Evolutionary conservation across 2,113 vertebrate species (phyloP).

Genomic region (Terrapene triunguis): DNA sequence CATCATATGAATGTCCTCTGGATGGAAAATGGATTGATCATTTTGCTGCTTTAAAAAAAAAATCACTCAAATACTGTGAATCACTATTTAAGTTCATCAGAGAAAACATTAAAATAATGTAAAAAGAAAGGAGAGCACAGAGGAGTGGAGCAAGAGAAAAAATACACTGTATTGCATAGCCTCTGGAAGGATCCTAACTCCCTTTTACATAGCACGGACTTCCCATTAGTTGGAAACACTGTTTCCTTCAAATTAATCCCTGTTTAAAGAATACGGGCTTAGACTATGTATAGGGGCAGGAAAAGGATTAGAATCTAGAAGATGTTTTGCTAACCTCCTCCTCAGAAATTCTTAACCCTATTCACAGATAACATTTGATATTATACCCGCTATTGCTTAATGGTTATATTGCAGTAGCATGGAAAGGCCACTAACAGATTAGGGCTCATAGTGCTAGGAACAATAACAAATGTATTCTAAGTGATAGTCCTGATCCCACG

Average conservation of each 20-base stretch:
- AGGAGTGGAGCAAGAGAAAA: background rate
- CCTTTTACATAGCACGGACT: background rate
- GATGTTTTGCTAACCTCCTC: background rate
- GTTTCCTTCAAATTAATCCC: background rate
- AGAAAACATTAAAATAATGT: background rate
- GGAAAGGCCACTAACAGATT: background rate
- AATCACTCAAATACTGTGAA: background rate
- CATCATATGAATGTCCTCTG: background rate
- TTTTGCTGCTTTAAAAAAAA: background rate
- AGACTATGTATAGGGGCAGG: background rate
- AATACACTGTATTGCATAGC: background rate
- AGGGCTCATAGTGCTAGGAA: background rate
- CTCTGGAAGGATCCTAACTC: background rate
- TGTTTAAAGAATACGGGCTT: background rate
- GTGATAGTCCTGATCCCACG: background rate
- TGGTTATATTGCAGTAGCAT: background rate
- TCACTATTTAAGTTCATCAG: background rate
- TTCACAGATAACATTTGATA: background rate
- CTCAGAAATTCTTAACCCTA: background rate
- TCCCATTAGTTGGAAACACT: background rate
- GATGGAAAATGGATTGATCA: background rate
- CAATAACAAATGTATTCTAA: background rate
- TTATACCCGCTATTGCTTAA: too few relatives aligned
- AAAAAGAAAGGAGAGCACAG: background rate
- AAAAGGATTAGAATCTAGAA: background rate